These are phyloP conservation scores for Bostrychus sinensis DNA, from an alignment of 2,113 vertebrate species.

Conservation along the genomic window DNA sequence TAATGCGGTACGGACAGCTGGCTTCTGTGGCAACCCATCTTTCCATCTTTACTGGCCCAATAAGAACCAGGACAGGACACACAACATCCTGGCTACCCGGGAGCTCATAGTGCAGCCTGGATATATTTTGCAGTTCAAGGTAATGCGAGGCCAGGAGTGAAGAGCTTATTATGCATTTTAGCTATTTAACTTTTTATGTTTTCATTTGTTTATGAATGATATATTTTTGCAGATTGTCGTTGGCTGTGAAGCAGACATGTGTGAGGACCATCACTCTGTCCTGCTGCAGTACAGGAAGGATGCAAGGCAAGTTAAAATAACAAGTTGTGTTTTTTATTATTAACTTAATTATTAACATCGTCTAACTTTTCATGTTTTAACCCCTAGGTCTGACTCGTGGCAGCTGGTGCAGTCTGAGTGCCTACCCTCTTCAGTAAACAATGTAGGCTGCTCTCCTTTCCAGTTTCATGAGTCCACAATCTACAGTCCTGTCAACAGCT, in stretches of 20 bases:
- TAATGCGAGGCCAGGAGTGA: slow-evolving; percentile 52
- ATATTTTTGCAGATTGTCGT: slow-evolving; percentile 88
- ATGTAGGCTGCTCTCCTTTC: slow-evolving; percentile 96
- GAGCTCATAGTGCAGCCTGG: slow-evolving; percentile 98
- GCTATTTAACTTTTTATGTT: neutral
- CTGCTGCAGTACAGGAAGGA: slow-evolving; percentile 97
- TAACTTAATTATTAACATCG: neutral
- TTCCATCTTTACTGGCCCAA: slow-evolving; percentile 99
- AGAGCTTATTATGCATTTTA: neutral
- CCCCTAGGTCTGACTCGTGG: slow-evolving; percentile 90
- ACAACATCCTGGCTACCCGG: slow-evolving; percentile 93
- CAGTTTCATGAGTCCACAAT: slow-evolving; percentile 97
- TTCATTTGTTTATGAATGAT: slow-evolving; percentile 3
- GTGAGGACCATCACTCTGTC: slow-evolving; percentile 95
- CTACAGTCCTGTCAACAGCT: slow-evolving; percentile 95
- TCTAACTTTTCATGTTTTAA: slow-evolving; percentile 11
- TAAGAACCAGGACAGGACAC: slow-evolving; percentile 93
- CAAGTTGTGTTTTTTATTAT: neutral
- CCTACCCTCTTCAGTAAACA: slow-evolving; percentile 94
- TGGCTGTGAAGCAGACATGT: slow-evolving; percentile 93
- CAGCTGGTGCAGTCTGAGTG: slow-evolving; percentile 95
- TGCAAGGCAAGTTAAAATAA: slow-evolving; percentile 83
- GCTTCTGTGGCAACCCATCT: slow-evolving; percentile 98
- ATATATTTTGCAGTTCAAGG: slow-evolving; percentile 98
- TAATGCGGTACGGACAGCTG: slow-evolving; percentile 94